Evolutionary conservation across 2,113 vertebrate genomes (phyloP).

Genomic region (Montifringilla adamsi): DNA sequence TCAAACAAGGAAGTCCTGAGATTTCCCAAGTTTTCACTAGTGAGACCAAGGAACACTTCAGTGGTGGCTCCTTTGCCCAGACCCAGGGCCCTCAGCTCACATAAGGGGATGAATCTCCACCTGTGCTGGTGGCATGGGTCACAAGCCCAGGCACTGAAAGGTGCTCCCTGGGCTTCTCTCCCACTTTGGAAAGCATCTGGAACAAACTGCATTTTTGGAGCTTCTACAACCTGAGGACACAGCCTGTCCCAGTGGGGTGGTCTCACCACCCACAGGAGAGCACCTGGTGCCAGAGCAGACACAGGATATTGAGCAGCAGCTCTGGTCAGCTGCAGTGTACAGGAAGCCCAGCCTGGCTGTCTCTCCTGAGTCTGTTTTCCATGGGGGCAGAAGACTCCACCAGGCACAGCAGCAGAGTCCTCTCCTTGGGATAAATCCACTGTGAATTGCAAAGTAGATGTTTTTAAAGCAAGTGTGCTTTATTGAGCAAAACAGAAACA

Average conservation of each 20-base stretch:
- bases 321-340: background rate
- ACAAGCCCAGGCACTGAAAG: background rate
- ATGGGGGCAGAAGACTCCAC: background rate
- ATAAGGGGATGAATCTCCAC: background rate
- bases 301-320: background rate
- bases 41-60: background rate
- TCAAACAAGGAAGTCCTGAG: background rate
- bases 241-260: background rate
- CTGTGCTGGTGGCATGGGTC: background rate
- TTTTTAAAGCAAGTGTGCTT: background rate
- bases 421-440: background rate
- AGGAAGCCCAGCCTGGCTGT: background rate
- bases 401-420: background rate
- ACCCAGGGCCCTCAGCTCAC: background rate
- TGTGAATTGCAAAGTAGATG: background rate
- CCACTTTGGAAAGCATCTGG: background rate
- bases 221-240: background rate
- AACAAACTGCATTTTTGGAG: background rate
- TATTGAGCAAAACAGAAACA: background rate
- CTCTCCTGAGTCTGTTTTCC: background rate
- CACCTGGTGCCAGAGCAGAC: rapidly evolving
- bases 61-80: background rate
- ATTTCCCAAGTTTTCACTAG: background rate
- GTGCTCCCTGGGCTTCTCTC: background rate
- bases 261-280: background rate